Evolutionary conservation across 2,113 vertebrate genomes (phyloP), one percentile per base, ranked within the genome.

Genomic region (Chrysemys picta): DNA sequence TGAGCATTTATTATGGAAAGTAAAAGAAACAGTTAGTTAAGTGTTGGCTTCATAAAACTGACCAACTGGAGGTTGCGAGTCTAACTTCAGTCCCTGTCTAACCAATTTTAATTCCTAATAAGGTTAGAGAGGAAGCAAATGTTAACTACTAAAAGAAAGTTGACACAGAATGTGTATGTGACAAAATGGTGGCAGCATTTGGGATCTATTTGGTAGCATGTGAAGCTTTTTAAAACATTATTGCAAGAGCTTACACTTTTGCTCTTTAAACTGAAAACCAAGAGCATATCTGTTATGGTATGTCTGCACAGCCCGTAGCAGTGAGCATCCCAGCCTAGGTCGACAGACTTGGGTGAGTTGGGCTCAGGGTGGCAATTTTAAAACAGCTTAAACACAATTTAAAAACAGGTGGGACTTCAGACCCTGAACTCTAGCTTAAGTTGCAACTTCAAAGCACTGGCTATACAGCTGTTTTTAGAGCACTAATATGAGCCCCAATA

Each of bases 141-240:
- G 38, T 17, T 1, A 6, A 0, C 0, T 2, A 27, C 12, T 31
- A 29, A 91, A 76, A 31, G 10, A 92, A 85, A 69, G 1, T 0
- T 82, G 12, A 25, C 25, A 25, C 25, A 92, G 25, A 87, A 78
- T 49, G 0, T 1, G 35, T 69, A 25, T 50, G 27, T 47, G 59
- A 65, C 59, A 65, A 35, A 65, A 65, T 31, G 31, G 31, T 14
- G 59, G 14, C 59, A 35, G 59, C 14, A 2, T 65, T 65, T 65
- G 29, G 59, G 27, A 65, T 31, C 14, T 65, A 35, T 17, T 65
- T 65, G 31, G 13, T 17, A 35, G 31, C 59, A 65, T 8, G 6
- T 62, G 59, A 65, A 65, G 29, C 59, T 65, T 65, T 65, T 65
- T 8, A 65, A 65, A 62, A 62, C 59, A 16, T 13, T 35, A 65